Percentiles rank a stretch among this genome's conserved stretches.
Evolutionary conservation across 2,888 invertebrate species (phyloP).

Genomic region (Venustoraphidia nigricollis): DNA sequence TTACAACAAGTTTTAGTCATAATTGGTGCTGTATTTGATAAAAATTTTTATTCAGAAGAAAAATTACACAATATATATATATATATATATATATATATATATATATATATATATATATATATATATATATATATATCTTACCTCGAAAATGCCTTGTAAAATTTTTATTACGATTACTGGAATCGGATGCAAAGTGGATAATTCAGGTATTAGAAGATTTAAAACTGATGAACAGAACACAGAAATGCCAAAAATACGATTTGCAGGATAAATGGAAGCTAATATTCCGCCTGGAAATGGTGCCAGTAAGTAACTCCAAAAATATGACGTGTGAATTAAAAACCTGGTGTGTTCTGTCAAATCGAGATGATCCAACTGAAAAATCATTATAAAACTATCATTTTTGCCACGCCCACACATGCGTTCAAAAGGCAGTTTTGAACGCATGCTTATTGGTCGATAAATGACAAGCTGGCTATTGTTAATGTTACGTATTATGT

Average conservation of each 20-base stretch:
- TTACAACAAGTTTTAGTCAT: no score
- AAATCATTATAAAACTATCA: no score
- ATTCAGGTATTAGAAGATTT: constrained; percentile 86
- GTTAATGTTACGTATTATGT: no score
- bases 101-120: no score
- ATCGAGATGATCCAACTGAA: constrained; percentile 33
- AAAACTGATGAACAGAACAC: constrained; percentile 83
- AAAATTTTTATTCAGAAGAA: no score
- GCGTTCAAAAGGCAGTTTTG: no score
- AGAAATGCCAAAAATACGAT: constrained; percentile 90
- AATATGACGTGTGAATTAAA: constrained; percentile 90
- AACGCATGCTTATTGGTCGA: no score
- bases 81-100: no score
- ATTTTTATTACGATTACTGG: constrained; percentile 81
- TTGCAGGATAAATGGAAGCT: constrained; percentile 93
- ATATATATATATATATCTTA: no score
- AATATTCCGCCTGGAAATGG: constrained; percentile 98
- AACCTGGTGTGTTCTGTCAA: constrained; percentile 74
- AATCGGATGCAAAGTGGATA: constrained; percentile 61
- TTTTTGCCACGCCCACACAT: constrained; percentile 79
- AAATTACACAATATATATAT: no score
- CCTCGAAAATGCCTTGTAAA: constrained; percentile 89
- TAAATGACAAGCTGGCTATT: no score
- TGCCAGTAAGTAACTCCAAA: constrained; percentile 95
- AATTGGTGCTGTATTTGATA: no score